Percentiles rank a stretch among this genome's conserved stretches.
Conservation (phyloP, 2,113 vertebrate genomes). For the Grus americana region DNA sequence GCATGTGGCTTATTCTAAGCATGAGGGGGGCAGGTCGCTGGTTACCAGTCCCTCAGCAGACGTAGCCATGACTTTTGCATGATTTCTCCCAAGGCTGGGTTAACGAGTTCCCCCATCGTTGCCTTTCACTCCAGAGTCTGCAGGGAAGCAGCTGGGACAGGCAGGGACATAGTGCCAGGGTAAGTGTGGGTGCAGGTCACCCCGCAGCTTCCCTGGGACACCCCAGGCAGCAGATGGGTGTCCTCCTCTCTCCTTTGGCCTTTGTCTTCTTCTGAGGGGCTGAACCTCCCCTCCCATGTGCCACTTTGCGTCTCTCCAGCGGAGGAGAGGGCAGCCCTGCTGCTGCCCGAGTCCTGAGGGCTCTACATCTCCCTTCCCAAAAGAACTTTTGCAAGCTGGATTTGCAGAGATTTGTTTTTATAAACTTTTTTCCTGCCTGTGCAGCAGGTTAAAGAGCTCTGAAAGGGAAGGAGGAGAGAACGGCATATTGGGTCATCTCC, state of each 20-base stretch:
- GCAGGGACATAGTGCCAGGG: fast-evolving
- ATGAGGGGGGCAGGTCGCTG: fast-evolving
- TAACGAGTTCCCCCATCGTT: background rate
- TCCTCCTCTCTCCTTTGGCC: background rate
- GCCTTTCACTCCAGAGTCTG: background rate
- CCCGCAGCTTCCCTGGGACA: background rate
- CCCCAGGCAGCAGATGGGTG: background rate
- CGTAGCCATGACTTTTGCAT: background rate
- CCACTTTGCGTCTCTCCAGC: background rate
- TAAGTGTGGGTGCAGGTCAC: background rate
- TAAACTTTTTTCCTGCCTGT: background rate
- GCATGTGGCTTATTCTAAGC: background rate
- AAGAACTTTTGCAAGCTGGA: background rate
- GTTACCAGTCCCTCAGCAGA: background rate
- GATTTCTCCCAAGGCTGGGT: background rate
- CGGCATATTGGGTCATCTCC: background rate
- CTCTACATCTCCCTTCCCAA: background rate
- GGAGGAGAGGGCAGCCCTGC: background rate
- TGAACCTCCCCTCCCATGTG: background rate
- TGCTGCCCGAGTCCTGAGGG: fast-evolving
- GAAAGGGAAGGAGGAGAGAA: background rate
- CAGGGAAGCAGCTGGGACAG: background rate
- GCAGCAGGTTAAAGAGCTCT: background rate
- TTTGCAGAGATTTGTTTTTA: background rate
- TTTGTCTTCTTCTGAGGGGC: background rate